Evolutionary conservation across 2,797 vertebrate species (phyloP), one percentile per base, ranked within the genome.

Genomic region (Malurus leucopterus): DNA sequence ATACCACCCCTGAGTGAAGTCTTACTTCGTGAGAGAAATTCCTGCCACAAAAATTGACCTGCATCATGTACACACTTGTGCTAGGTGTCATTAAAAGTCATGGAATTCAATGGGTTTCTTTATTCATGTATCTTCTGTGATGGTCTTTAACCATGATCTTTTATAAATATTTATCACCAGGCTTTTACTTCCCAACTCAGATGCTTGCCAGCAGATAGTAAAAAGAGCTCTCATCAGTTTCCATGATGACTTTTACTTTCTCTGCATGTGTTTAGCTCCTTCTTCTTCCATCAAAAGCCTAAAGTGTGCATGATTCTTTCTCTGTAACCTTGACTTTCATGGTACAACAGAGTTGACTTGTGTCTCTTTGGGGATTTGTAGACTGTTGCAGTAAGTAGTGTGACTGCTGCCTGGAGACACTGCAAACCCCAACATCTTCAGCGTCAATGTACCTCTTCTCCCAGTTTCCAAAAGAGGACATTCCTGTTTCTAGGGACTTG

Each of bases 221-320:
- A 69, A 55, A 55, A 57, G 10, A 53, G 7, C 55, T 89, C 22
- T 69, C 23, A 24, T 13, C 14, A 7, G 9, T 18, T 82, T 79
- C 34, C 11, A 7, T 8, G 8, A 50, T 4, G 10, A 14, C 23
- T 62, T 91, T 27, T 19, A 11, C 9, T 29, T 64, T 13, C 22
- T 47, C 22, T 1, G 1, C 13, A 38, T 0, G 0, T 29, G 4
- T 63, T 88, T 61, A 34, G 13, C 6, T 78, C 27, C 12, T 55
- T 75, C 26, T 13, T 64, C 6, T 70, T 91, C 38, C 5, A 6
- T 23, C n/a, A 46, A n/a, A 87, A 88, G 11, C 17, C 20, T 16
- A 1, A 65, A 84, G 7, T 7, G 3, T 17, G 7, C 3, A 76
- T 70, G 21, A 30, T 27, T 69, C 18, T 71, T 16, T 15, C 9